Evolutionary conservation across 1,140 invertebrate genomes (phyloP), one percentile per base, ranked within the genome.

Genomic region (Drosophila melanica): DNA sequence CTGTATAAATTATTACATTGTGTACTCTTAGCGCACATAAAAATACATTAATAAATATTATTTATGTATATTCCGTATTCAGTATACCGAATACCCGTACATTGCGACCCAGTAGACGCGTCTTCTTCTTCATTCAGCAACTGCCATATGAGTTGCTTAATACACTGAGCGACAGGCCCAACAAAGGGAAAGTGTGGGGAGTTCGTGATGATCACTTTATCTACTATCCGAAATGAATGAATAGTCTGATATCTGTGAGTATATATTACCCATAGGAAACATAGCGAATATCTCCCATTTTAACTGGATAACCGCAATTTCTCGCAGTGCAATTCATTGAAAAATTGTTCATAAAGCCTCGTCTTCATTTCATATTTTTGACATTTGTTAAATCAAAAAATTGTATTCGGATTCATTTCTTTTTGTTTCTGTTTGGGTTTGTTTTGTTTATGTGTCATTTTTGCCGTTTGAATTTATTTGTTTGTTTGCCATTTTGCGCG

Each of bases 1-100:
- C 84, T 89, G 84, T 84, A 89, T 89, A 89, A 89, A 84, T 89
- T 89, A 89, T 89, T 89, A 89, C 84, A 89, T 75, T 89, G 84
- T 89, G 84, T 89, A 89, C 84, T 89, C 84, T 89, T 89, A 84
- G 84, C 84, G 84, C 80, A 87, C 84, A 87, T 87, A 87, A 87
- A 89, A 89, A 89, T 89, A 89, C 82, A 87, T 89, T 89, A 89
- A 89, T 89, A 89, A 84, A 89, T 89, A 84, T 89, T 89, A 89
- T 89, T 89, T 89, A 89, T 89, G 84, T 82, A 79, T 89, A 65
- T 75, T 81, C 78, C 50, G 57, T 62, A 77, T 63, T 59, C 57
- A 63, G 57, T 63, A 63, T 73, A 57, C 71, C 47, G 53, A 63
- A 54, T 73, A 57, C 64, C 54, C 59, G 55, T 54, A 44, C 14